Conservation (phyloP, 2,888 invertebrate genomes). For the Gisinianus flammeolus region DNA sequence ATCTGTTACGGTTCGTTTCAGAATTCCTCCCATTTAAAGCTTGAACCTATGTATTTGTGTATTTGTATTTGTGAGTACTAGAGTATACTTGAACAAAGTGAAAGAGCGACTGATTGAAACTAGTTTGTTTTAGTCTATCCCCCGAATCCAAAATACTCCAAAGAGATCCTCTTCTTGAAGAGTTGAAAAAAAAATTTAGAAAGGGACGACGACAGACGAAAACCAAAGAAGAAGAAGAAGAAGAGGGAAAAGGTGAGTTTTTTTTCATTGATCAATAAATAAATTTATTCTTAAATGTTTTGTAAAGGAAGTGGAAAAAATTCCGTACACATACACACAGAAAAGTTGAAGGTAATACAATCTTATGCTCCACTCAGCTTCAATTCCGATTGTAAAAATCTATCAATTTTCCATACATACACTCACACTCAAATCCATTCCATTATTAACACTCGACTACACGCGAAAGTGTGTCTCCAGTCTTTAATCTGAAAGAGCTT, state of each 20-base stretch:
- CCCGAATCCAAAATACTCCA: background rate
- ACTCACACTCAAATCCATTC: background rate
- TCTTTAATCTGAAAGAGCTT: no score
- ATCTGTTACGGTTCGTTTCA: constrained; percentile 10
- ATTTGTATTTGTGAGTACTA: background rate
- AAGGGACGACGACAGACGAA: background rate
- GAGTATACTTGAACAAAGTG: background rate
- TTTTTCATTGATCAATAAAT: constrained; percentile 34
- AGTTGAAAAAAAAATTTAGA: background rate
- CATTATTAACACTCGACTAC: constrained; percentile 14
- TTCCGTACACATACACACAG: background rate
- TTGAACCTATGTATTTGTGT: background rate
- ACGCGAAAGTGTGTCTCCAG: no score
- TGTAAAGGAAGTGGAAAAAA: background rate
- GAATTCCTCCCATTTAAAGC: background rate
- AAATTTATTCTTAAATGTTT: constrained; percentile 36
- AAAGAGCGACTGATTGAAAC: constrained; percentile 10
- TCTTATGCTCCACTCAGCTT: constrained; percentile 23
- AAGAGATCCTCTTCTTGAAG: background rate
- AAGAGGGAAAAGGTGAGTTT: constrained; percentile 22
- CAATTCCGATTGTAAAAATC: background rate
- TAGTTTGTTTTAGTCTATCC: background rate
- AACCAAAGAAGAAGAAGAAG: background rate
- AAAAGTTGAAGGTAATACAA: constrained; percentile 12
- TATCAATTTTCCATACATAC: background rate